Percentiles rank a stretch among this genome's conserved stretches.
Evolutionary conservation across 1,140 invertebrate genomes (phyloP).

Genomic region (Halotydeus destructor): DNA sequence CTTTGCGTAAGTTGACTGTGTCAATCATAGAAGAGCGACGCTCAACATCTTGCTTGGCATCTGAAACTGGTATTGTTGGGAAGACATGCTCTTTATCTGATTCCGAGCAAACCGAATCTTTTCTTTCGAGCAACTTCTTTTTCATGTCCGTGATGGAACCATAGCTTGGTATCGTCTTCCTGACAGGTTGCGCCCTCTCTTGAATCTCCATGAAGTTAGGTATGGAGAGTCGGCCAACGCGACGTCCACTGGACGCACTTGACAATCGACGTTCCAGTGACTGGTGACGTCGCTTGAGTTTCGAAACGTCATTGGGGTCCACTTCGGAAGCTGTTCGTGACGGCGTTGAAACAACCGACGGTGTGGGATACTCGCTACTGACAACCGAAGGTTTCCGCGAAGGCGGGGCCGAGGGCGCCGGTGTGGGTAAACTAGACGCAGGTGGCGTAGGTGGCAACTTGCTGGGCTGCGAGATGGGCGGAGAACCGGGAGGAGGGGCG

Average conservation of each 20-base stretch:
- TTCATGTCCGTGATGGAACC: not conserved
- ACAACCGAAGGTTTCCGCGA: too few relatives aligned
- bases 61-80: conserved; percentile 20
- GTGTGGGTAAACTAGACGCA: too few relatives aligned
- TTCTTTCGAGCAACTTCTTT: not conserved
- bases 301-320: not conserved
- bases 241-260: not conserved
- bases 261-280: not conserved
- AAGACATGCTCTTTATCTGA: conserved; percentile 18
- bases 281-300: not conserved
- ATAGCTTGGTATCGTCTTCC: conserved; percentile 1
- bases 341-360: not conserved
- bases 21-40: not conserved
- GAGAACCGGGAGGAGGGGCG: too few relatives aligned
- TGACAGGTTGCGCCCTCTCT: not conserved
- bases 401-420: too few relatives aligned
- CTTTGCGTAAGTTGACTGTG: not conserved
- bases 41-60: conserved; percentile 22
- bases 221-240: conserved; percentile 10
- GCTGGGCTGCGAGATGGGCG: too few relatives aligned
- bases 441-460: too few relatives aligned
- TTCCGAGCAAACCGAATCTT: not conserved
- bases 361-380: not conserved
- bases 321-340: not conserved
- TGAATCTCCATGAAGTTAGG: conserved; percentile 8